Evolutionary conservation across 2,797 vertebrate species (phyloP), one percentile per base, ranked within the genome.

Genomic region (Diplodus puntazzo): DNA sequence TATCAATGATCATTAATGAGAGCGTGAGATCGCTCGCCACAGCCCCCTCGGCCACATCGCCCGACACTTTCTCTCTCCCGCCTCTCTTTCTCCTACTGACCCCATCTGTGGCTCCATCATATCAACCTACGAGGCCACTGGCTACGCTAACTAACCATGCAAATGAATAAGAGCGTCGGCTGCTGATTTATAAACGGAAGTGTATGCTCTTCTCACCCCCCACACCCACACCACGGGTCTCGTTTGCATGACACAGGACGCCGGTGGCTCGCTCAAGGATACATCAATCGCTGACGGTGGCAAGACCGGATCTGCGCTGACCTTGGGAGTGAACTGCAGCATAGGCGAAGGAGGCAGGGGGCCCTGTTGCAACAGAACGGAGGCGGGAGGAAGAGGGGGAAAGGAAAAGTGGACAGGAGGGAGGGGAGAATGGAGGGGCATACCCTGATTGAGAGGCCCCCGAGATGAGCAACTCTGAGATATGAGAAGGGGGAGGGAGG

Each of bases 231-330:
- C 59, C 48, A 1, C 23, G 11, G 46, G 34, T 88, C 79, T 86
- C 12, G 66, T 89, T 92, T 89, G 87, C 89, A 75, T 77, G 83
- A 90, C 91, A 88, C 80, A 46, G 78, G 80, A 89, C 85, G 84
- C 83, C 10, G 66, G 81, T 25, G 59, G 83, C 87, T 82, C 17
- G 68, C 81, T 91, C 87, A 92, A 91, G 85, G 93, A 86, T 84
- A 75, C 83, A 87, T 91, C 89, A 88, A 95, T 94, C 45, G 92
- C 93, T 95, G 96, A 95, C 94, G 91, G 92, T 95, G 87, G 95
- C 95, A 95, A 95, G 96, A 95, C 82, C 86, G 89, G 92, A 95
- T 93, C 92, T 92, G 89, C 87, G 87, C 94, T 89, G 95, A 97
- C 97, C 97, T 97, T 97, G 96, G 95, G 91, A 92, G 65, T 87